Evolutionary conservation across 2,888 invertebrate species (phyloP).

Genomic region (Pyrocoelia pectoralis): DNA sequence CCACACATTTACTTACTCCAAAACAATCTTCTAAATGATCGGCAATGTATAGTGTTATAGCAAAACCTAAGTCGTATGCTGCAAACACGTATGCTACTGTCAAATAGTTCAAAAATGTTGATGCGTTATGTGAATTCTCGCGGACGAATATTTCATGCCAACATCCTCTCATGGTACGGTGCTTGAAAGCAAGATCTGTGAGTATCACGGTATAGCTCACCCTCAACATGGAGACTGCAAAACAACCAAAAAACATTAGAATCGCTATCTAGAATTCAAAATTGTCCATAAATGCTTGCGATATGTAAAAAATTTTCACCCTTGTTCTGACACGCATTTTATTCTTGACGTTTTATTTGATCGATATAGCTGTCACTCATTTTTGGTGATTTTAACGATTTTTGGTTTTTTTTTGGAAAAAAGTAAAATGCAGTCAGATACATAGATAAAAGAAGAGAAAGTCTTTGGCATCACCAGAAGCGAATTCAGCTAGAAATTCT

Average conservation of each 20-base stretch:
- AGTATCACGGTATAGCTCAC: conserved; percentile 1
- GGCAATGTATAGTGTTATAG: neutral
- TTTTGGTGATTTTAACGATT: too few relatives aligned
- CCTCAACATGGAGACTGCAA: conserved; percentile 2
- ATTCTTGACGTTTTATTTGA: too few relatives aligned
- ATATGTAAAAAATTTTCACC: neutral
- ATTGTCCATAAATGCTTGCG: neutral
- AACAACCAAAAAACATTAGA: conserved; percentile 17
- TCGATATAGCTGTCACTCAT: too few relatives aligned
- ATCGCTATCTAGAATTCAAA: conserved; percentile 11
- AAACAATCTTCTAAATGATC: neutral
- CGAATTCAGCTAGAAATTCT: too few relatives aligned
- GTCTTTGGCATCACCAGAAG: too few relatives aligned
- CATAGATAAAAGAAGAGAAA: too few relatives aligned
- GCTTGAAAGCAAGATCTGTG: too few relatives aligned
- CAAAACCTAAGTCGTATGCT: conserved; percentile 8
- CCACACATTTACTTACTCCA: neutral
- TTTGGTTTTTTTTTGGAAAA: too few relatives aligned
- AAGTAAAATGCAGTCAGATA: too few relatives aligned
- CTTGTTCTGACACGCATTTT: neutral
- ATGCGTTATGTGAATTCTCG: too few relatives aligned
- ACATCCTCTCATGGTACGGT: too few relatives aligned
- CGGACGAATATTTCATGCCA: too few relatives aligned
- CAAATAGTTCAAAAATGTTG: conserved; percentile 1
- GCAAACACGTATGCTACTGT: neutral